Percentiles rank a stretch among this genome's conserved stretches.
phyloP scores from a whole-genome alignment of 2,113 vertebrate genomes.

The Genyomyrus donnyi region DNA sequence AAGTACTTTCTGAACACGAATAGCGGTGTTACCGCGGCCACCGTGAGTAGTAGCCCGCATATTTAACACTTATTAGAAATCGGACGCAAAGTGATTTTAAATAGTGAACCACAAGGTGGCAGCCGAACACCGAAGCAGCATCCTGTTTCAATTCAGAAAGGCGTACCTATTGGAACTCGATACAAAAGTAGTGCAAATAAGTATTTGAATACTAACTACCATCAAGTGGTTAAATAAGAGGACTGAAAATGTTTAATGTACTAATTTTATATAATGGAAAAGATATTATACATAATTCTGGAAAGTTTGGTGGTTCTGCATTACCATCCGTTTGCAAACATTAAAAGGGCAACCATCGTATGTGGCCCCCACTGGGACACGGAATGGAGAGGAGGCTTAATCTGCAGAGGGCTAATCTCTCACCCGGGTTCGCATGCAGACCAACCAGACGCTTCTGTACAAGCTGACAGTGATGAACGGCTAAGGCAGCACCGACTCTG shows the following conservation, averaged over 20 bases:
- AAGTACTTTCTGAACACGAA: neutral
- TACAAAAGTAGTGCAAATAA: neutral
- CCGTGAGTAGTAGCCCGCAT: neutral
- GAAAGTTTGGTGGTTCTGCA: neutral
- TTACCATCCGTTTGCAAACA: neutral
- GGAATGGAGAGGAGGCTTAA: neutral
- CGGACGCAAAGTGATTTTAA: neutral
- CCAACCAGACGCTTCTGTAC: too few relatives aligned
- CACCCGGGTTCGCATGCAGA: neutral
- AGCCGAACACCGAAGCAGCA: neutral
- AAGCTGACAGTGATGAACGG: neutral
- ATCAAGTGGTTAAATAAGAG: neutral
- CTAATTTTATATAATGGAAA: neutral
- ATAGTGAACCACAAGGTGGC: neutral
- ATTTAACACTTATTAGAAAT: neutral
- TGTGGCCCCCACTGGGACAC: neutral
- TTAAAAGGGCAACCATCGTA: neutral
- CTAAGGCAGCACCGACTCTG: neutral
- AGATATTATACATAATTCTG: neutral
- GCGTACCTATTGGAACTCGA: neutral
- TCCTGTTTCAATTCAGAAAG: neutral
- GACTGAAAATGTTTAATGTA: neutral
- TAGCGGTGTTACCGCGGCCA: neutral
- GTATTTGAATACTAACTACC: neutral
- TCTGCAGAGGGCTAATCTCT: too few relatives aligned